Evolutionary conservation across 2,888 invertebrate genomes (phyloP).

Genomic region (Eulithis prunata): DNA sequence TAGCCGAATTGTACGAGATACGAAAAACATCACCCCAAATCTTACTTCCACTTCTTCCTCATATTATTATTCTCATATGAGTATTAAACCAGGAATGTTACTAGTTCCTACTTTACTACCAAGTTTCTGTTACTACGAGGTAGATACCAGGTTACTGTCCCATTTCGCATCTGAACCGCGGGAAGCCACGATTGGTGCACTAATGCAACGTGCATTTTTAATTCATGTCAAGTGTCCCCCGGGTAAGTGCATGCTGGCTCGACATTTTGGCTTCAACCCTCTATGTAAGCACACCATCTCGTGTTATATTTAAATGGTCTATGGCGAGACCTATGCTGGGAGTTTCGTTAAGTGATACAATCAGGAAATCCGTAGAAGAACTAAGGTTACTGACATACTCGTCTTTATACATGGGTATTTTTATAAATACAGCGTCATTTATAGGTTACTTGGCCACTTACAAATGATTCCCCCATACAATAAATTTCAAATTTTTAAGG

Average conservation of each 20-base stretch:
- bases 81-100: neutral
- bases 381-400: no score
- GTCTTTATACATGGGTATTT: no score
- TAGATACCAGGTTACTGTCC: slow-evolving; percentile 12
- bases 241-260: slow-evolving; percentile 58
- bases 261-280: slow-evolving; percentile 5
- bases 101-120: neutral
- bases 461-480: no score
- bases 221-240: slow-evolving; percentile 77
- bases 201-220: slow-evolving; percentile 80
- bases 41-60: no score
- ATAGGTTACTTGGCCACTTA: no score
- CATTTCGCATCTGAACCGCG: slow-evolving; percentile 41
- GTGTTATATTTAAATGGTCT: neutral
- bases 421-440: no score
- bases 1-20: no score
- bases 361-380: no score
- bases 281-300: neutral
- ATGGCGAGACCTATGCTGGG: no score
- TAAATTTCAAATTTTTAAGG: no score
- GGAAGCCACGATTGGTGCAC: slow-evolving; percentile 57
- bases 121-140: neutral
- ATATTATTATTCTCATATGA: neutral
- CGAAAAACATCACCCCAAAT: no score
- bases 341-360: no score